A percentile compares a stretch with the other conserved stretches of the same genome.
Evolutionary conservation across 1,140 invertebrate species (phyloP).

Genomic region (Caerostris darwini): DNA sequence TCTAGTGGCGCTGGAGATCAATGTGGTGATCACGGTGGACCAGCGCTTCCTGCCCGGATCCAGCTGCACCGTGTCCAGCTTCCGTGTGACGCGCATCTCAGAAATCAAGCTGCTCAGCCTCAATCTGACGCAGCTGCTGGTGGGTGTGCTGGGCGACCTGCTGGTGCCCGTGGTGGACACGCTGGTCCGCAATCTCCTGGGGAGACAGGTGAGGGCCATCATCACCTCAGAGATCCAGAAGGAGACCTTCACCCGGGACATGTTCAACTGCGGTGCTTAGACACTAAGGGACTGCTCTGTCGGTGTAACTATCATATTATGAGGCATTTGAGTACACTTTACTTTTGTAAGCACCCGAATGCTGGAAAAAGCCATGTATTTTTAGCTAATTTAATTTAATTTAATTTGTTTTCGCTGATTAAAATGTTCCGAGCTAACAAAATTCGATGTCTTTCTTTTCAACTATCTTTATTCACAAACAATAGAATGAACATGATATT

Average conservation of each 20-base stretch:
- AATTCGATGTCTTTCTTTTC: too few relatives aligned
- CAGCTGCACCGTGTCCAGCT: neutral
- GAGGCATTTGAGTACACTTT: too few relatives aligned
- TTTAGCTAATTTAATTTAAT: too few relatives aligned
- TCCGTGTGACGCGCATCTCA: neutral
- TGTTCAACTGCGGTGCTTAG: neutral
- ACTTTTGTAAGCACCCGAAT: too few relatives aligned
- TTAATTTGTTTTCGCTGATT: too few relatives aligned
- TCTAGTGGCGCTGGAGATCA: slow-evolving; percentile 38
- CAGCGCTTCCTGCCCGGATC: slow-evolving; percentile 3
- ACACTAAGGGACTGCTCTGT: too few relatives aligned
- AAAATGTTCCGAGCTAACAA: too few relatives aligned
- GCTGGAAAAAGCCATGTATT: too few relatives aligned
- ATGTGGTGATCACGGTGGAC: neutral
- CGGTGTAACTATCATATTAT: too few relatives aligned
- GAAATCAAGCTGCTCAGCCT: slow-evolving; percentile 6
- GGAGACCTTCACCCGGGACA: neutral
- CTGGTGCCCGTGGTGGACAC: slow-evolving; percentile 38
- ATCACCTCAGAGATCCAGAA: neutral
- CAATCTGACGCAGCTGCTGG: slow-evolving; percentile 17
- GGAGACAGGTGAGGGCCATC: slow-evolving; percentile 25
- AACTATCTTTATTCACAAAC: too few relatives aligned
- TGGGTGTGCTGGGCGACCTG: slow-evolving; percentile 33
- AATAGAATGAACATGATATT: too few relatives aligned
- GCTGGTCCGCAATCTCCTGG: neutral